Evolutionary conservation across 2,888 invertebrate genomes (phyloP).

Genomic region (Bembecia ichneumoniformis): DNA sequence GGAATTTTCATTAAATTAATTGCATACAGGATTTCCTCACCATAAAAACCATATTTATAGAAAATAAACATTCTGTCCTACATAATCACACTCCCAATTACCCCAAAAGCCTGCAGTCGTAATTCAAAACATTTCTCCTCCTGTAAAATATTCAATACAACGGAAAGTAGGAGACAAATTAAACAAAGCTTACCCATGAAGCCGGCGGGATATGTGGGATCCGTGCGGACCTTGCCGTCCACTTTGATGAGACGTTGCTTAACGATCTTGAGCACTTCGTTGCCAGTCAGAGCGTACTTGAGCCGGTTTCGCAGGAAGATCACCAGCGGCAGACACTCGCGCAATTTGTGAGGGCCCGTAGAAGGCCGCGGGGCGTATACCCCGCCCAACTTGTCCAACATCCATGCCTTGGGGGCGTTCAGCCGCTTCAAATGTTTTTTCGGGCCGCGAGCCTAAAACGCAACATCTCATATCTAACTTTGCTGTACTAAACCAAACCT

Average conservation of each 20-base stretch:
- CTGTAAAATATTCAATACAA: no score
- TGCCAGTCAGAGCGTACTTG: slow-evolving; percentile 97
- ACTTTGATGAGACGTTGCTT: slow-evolving; percentile 98
- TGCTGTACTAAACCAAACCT: neutral
- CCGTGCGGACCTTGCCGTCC: slow-evolving; percentile 98
- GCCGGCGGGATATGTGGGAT: slow-evolving; percentile 97
- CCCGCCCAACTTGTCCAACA: slow-evolving; percentile 99
- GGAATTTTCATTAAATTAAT: no score
- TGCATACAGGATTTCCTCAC: no score
- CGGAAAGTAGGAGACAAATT: neutral
- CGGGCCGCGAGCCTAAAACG: slow-evolving; percentile 93
- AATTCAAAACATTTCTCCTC: no score
- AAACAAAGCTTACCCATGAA: slow-evolving; percentile 90
- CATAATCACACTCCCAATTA: no score
- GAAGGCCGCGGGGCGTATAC: slow-evolving; percentile 98
- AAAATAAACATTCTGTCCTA: no score
- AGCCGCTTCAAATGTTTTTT: slow-evolving; percentile 99
- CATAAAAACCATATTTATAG: no score
- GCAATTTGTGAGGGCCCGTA: slow-evolving; percentile 97
- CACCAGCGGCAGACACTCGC: slow-evolving; percentile 96
- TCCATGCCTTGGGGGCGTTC: slow-evolving; percentile 99
- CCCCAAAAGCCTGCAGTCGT: no score
- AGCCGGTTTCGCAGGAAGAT: slow-evolving; percentile 97
- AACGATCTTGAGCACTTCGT: slow-evolving; percentile 97
- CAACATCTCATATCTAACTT: neutral